Evolutionary conservation across 2,888 invertebrate species (phyloP), one percentile per base, ranked within the genome.

Genomic region (Listrodromus nycthemerus): DNA sequence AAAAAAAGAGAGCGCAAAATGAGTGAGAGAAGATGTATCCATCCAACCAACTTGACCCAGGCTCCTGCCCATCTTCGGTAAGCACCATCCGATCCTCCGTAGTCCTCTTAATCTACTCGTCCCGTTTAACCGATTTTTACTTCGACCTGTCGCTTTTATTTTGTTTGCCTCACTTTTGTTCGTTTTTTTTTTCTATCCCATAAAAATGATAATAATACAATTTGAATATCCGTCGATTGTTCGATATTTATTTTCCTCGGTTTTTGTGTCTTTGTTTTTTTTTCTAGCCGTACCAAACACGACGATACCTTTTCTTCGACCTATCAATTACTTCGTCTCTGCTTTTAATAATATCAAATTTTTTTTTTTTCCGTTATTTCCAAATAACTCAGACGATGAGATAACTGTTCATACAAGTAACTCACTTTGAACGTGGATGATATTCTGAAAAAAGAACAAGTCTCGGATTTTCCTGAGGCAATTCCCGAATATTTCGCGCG

Each of bases 31-130:
- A 92, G 92, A 92, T 92, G 92, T 92, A 91, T 92, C 91, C 91
- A 91, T 91, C 89, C 91, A 91, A 92, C 90, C 92, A 92, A 92
- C 93, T 93, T 93, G 93, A 93, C 91, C 93, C 92, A 92, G 90
- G 93, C 91, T 93, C 93, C 93, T 92, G 93, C 91, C 93, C 92
- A 90, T 92, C 90, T 93, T 92, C 90, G 93, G 93, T 93, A 93
- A 93, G 93, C 93, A 93, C 93, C 91, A 93, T 92, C 93, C 93
- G 88, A 88, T 93, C 93, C 93, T 93, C 91, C 90, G 91, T 93
- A 92, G 91, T 93, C 93, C 93, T 91, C 85, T 93, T 93, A 92
- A 93, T 91, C 91, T 92, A 93, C 92, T 92, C 90, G 90, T 92
- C 92, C 92, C 89, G 87, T 90, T 91, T 89, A 89, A 93, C 90